Percentiles rank a stretch among this genome's conserved stretches.
These are phyloP conservation scores for Labeo calbasu DNA, from an alignment of 2,797 vertebrate species.

Conservation along the genomic window DNA sequence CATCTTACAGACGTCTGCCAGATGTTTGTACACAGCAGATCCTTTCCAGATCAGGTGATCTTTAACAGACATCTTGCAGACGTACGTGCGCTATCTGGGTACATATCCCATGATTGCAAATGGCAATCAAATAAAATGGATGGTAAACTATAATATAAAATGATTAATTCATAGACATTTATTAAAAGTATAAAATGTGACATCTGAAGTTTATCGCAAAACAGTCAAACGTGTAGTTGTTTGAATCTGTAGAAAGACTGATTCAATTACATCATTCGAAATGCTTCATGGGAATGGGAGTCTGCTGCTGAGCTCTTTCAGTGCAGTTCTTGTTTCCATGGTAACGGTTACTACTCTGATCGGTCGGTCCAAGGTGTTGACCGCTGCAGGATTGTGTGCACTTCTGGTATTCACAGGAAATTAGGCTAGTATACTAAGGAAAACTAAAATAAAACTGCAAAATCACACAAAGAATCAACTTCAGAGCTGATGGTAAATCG, in stretches of 20 bases:
- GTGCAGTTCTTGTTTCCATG: not conserved
- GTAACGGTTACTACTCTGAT: not conserved
- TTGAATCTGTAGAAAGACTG: not conserved
- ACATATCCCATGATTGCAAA: too few species aligned
- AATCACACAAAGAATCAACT: not conserved
- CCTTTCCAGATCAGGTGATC: too few species aligned
- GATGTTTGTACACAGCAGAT: too few species aligned
- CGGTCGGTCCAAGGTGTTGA: not conserved
- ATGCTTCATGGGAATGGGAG: not conserved
- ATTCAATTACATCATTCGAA: not conserved
- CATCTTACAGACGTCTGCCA: too few species aligned
- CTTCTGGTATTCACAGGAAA: not conserved
- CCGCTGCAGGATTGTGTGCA: not conserved
- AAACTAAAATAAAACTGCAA: not conserved
- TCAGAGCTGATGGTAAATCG: not conserved
- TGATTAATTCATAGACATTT: not conserved
- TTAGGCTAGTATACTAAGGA: not conserved
- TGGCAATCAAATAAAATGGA: too few species aligned
- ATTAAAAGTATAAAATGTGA: not conserved
- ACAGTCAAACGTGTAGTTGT: not conserved
- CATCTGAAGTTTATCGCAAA: not conserved
- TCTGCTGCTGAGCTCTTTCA: not conserved
- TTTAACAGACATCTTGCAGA: too few species aligned
- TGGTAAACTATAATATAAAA: not conserved
- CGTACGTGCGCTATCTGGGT: too few species aligned